Evolutionary conservation across 2,113 vertebrate genomes (phyloP), one percentile per base, ranked within the genome.

Genomic region (Pardalotus punctatus): DNA sequence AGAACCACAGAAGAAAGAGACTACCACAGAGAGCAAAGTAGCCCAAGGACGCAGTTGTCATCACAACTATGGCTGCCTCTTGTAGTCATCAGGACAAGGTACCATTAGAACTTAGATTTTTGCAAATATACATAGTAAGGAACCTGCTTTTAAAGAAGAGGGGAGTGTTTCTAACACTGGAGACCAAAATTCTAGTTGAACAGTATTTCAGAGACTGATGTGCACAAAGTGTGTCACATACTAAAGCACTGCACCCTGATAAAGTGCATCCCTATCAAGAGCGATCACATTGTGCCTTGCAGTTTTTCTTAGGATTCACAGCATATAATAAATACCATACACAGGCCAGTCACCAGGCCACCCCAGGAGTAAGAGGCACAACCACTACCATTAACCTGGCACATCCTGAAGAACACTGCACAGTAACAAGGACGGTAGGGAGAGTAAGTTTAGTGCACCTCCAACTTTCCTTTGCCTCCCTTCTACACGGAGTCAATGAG

Each of bases 401-500:
- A 3, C 69, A 12, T 27, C 62, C 35, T 4, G 18, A 0, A 3
- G 54, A 61, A 38, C 28, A 35, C 40, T 17, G 65, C 38, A 38
- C 17, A n/a, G n/a, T 5, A 70, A 57, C 22, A 47, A 70, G 60
- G 54, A n/a, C 33, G 48, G 56, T 0, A 78, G 8, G 38, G 25
- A 71, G 53, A 67, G 31, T 0, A 56, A 83, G 54, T 13, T 72
- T 21, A 35, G 18, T 43, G 2, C 3, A 35, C 19, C 56, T 48
- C 61, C 61, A 71, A 1, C 11, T 12, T 43, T 8, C 50, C 83
- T 58, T 70, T 12, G 21, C 38, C 57, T 38, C 38, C 31, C 53
- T 56, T 66, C 21, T 10, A 27, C 1, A 12, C 17, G 29, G 25
- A 79, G 23, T 11, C 0, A 0, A 11, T 22, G 14, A 20, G 23